phyloP scores from a whole-genome alignment of 1,140 invertebrate genomes.

The Calephelis nemesis region DNA sequence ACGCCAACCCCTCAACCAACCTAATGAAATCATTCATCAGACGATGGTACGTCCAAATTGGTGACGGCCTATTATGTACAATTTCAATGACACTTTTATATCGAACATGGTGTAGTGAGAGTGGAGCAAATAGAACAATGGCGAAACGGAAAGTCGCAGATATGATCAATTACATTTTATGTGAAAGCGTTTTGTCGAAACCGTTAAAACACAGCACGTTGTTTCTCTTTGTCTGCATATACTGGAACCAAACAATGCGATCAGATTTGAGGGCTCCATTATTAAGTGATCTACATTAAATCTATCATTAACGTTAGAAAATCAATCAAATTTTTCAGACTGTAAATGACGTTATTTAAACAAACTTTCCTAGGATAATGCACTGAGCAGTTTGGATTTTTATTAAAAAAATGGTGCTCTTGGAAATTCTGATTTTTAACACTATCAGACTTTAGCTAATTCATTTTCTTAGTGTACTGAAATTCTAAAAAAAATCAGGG shows the following conservation, averaged over 20 bases:
- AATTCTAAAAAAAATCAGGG: no score
- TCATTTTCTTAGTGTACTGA: no score
- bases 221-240: conserved; percentile 31
- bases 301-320: background rate
- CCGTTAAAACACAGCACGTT: conserved; percentile 34
- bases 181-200: conserved; percentile 49
- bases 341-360: no score
- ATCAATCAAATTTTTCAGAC: background rate
- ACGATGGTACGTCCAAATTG: background rate
- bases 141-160: conserved; percentile 53
- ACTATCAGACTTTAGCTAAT: no score
- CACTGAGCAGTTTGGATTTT: no score
- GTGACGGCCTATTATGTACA: background rate
- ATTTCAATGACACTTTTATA: conserved; percentile 26
- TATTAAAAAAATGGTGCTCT: no score
- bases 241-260: background rate
- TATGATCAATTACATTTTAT: conserved; percentile 54
- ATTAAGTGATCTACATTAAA: background rate
- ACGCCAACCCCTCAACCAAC: no score
- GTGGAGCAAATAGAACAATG: conserved; percentile 50
- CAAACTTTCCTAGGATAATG: no score
- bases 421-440: no score
- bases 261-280: background rate
- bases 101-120: conserved; percentile 37
- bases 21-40: background rate